These are phyloP conservation scores for Anguilla anguilla DNA, from an alignment of 2,797 vertebrate genomes.

Conservation along the genomic window DNA sequence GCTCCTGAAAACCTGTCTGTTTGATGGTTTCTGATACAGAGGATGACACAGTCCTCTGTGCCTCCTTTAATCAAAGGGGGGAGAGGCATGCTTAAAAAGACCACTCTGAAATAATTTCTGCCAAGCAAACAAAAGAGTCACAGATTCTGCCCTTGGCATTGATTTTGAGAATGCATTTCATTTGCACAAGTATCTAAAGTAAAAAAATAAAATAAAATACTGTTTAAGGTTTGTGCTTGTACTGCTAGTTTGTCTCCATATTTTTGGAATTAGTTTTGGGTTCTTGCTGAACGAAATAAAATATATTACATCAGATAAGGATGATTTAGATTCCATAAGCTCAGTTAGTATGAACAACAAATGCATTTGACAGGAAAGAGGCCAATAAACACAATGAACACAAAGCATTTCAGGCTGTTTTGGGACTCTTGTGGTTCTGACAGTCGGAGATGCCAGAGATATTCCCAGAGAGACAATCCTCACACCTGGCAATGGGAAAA, in stretches of 20 bases:
- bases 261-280: not conserved
- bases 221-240: not conserved
- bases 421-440: not conserved
- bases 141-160: not conserved
- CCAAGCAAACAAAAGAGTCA: not conserved
- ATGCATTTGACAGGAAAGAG: constrained; percentile 6
- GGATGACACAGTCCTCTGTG: not conserved
- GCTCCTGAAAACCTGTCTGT: constrained; percentile 20
- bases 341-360: not conserved
- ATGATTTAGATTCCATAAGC: not conserved
- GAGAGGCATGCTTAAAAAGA: not conserved
- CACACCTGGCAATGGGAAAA: not conserved
- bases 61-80: constrained; percentile 2
- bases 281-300: not conserved
- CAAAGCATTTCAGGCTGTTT: not conserved
- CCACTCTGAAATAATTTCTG: constrained; percentile 6
- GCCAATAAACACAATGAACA: not conserved
- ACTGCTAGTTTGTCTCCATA: not conserved
- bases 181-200: not conserved
- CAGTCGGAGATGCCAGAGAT: not conserved
- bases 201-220: constrained; percentile 8
- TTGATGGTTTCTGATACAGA: constrained; percentile 20
- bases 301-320: not conserved
- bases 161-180: not conserved
- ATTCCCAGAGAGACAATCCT: not conserved